Conservation (phyloP, 2,797 vertebrate genomes). For the Mareca penelope region DNA sequence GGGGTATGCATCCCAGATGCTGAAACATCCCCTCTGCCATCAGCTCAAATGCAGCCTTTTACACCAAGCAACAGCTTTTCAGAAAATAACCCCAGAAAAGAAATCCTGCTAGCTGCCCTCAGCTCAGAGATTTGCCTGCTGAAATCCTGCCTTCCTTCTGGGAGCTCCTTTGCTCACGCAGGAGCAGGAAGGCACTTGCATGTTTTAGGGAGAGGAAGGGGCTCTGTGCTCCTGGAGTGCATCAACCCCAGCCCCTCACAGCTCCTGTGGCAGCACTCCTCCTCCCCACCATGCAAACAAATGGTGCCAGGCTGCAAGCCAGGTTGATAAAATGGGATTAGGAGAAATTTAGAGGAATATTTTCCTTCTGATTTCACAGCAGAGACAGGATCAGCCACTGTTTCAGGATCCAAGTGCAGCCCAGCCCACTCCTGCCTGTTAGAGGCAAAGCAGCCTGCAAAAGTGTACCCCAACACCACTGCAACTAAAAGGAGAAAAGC, state of each 20-base stretch:
- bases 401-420: neutral
- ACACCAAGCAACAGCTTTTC: neutral
- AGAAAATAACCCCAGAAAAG: neutral
- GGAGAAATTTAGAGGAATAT: neutral
- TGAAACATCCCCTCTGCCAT: rapidly evolving
- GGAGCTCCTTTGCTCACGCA: neutral
- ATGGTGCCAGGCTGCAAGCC: neutral
- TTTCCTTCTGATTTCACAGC: neutral
- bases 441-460: neutral
- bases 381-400: neutral
- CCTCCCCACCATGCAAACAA: neutral
- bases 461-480: neutral
- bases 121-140: neutral
- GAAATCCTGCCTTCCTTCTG: rapidly evolving
- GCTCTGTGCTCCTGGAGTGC: too few species aligned
- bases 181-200: neutral
- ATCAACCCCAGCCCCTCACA: neutral
- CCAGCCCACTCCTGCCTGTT: neutral
- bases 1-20: neutral
- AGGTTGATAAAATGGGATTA: neutral
- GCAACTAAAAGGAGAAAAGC: neutral
- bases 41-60: neutral
- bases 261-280: neutral
- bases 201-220: neutral
- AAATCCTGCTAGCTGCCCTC: neutral